Percentiles rank a stretch among this genome's conserved stretches.
Evolutionary conservation across 2,113 vertebrate genomes (phyloP).

Genomic region (Bos indicus): DNA sequence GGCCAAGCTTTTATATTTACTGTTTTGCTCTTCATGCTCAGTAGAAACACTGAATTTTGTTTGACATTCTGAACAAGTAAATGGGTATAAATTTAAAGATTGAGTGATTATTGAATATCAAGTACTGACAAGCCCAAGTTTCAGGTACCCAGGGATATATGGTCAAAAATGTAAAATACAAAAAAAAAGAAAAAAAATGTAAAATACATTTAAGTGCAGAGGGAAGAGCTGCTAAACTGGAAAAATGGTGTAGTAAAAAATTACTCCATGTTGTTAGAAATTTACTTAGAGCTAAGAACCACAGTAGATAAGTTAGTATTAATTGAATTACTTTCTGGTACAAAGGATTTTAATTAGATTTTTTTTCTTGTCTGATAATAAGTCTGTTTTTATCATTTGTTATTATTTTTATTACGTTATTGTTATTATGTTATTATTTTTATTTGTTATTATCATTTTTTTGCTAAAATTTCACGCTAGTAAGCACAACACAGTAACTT

Average conservation of each 20-base stretch:
- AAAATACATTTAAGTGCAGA: not conserved
- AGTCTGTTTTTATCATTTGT: not conserved
- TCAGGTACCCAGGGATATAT: not conserved
- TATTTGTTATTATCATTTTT: not conserved
- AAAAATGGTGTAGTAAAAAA: conserved; percentile 4
- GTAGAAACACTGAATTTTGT: not conserved
- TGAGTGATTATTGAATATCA: not conserved
- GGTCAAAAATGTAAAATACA: not conserved
- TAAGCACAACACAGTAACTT: not conserved
- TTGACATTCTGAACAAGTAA: not conserved
- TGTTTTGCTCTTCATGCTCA: not conserved
- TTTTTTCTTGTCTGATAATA: not conserved
- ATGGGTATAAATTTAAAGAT: not conserved
- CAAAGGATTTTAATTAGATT: conserved; percentile 35
- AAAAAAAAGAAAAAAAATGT: not conserved
- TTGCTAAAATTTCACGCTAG: not conserved
- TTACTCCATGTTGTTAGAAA: not conserved
- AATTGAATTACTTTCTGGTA: conserved; percentile 39
- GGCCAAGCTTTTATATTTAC: not conserved
- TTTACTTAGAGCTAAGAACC: not conserved
- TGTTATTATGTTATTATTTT: too few relatives aligned
- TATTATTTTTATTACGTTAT: too few relatives aligned
- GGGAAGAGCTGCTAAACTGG: not conserved
- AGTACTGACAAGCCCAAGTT: not conserved
- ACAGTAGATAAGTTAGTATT: not conserved